Evolutionary conservation across 2,888 invertebrate species (phyloP).

Genomic region (Lysandra coridon): DNA sequence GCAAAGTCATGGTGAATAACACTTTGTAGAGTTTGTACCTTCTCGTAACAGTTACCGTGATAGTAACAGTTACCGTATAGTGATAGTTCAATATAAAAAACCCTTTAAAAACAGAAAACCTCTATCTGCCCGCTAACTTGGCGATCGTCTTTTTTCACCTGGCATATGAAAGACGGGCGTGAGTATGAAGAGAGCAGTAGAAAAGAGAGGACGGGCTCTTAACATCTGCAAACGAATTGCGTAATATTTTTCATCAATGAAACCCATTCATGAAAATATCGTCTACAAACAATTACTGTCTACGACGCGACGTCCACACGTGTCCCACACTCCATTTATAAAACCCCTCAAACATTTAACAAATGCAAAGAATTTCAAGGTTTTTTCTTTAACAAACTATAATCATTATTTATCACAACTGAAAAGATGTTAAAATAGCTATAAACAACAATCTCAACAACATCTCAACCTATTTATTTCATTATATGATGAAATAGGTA

Average conservation of each 20-base stretch:
- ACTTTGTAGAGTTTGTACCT: background rate
- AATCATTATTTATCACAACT: background rate
- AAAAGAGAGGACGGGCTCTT: no score
- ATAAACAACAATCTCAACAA: background rate
- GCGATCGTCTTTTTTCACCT: no score
- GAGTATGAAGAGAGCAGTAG: no score
- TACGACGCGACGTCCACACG: background rate
- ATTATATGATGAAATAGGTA: background rate
- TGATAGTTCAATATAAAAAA: no score
- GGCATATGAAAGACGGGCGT: no score
- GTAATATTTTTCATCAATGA: background rate
- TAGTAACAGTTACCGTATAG: no score
- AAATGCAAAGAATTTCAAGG: background rate
- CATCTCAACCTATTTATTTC: background rate
- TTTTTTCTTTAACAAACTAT: no score
- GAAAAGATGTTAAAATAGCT: background rate
- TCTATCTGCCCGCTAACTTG: no score
- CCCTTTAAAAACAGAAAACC: no score
- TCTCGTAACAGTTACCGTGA: background rate
- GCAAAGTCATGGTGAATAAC: background rate
- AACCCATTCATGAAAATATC: background rate
- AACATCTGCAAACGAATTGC: constrained; percentile 5
- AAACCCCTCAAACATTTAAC: background rate
- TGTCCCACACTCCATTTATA: background rate
- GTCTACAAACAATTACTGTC: background rate